Percentiles rank a stretch among this genome's conserved stretches.
Evolutionary conservation across 2,113 vertebrate genomes (phyloP).

Genomic region (Phodopus roborovskii): DNA sequence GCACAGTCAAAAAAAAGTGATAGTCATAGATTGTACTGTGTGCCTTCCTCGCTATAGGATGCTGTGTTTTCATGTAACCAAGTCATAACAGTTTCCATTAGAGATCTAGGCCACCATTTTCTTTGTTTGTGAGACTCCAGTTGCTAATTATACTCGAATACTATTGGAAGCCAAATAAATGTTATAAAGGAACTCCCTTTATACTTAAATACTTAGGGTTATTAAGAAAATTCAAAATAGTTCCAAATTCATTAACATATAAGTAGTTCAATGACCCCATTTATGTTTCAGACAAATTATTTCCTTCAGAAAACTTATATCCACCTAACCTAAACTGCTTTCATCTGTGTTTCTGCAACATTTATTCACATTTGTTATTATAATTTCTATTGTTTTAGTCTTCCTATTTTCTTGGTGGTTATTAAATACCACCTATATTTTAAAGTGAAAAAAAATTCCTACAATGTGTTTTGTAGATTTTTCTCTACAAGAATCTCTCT

Average conservation of each 20-base stretch:
- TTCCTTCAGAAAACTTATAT: not conserved
- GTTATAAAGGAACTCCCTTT: not conserved
- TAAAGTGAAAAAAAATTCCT: not conserved
- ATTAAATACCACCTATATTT: conserved; percentile 20
- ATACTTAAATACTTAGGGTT: not conserved
- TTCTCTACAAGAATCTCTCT: not conserved
- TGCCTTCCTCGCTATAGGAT: not conserved
- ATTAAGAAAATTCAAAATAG: conserved; percentile 28
- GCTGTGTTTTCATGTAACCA: not conserved
- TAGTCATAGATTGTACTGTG: not conserved
- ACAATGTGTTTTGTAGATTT: not conserved
- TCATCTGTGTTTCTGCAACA: not conserved
- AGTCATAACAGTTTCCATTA: not conserved
- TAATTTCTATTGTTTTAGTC: not conserved
- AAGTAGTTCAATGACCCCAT: not conserved
- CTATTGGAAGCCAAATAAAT: not conserved
- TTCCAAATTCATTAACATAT: conserved; percentile 29
- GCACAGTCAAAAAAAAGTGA: not conserved
- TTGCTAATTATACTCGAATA: not conserved
- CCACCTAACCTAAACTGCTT: not conserved
- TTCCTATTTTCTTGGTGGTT: not conserved
- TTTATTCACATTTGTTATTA: not conserved
- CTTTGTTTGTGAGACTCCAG: not conserved
- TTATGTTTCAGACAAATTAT: not conserved
- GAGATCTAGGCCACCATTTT: not conserved